Evolutionary conservation across 2,888 invertebrate genomes (phyloP), one percentile per base, ranked within the genome.

Genomic region (Ypsolopha scabrella): DNA sequence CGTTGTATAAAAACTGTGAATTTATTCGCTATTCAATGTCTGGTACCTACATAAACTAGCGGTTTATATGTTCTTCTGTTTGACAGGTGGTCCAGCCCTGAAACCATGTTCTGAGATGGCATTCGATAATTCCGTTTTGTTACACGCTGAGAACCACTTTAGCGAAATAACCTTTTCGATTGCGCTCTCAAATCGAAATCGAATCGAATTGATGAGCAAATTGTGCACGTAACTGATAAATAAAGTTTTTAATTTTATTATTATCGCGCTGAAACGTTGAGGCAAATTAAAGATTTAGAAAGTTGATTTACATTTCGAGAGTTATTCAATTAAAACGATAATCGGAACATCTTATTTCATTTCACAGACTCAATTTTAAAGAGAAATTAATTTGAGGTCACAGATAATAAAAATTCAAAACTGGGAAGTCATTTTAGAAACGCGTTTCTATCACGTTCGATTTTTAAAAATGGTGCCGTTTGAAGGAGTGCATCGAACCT

Each of bases 381-480:
- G 46, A n/a, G 33, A 43, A 45, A 11, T 13, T 36, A 37, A 47
- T 14, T 36, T 67, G 64, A 69, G 67, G 65, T 68, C 54, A 57
- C 51, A 41, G 50, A 48, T 51, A 55, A 55, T 50, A 14, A 43
- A 58, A 59, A 59, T 58, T 51, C 58, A 52, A 67, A 59, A 53
- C 51, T 43, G 61, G 37, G 45, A 39, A 49, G 75, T 77, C 80
- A 81, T 83, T 79, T 80, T 80, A 58, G 60, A 74, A 67, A 71
- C 63, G 61, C 63, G 64, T 66, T 68, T 68, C 72, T 77, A 75
- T 67, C 67, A 65, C 56, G 68, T 77, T 80, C 72, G 75, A 80
- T 68, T 81, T 77, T 80, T 70, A 77, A 81, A 80, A 71, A 80
- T 79, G 76, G 73, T 76, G 72, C 66, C 66, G 76, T 38, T 38